Base-by-base conservation (phyloP, 1,140 invertebrate genomes). In the Doryteuthis pealeii region DNA sequence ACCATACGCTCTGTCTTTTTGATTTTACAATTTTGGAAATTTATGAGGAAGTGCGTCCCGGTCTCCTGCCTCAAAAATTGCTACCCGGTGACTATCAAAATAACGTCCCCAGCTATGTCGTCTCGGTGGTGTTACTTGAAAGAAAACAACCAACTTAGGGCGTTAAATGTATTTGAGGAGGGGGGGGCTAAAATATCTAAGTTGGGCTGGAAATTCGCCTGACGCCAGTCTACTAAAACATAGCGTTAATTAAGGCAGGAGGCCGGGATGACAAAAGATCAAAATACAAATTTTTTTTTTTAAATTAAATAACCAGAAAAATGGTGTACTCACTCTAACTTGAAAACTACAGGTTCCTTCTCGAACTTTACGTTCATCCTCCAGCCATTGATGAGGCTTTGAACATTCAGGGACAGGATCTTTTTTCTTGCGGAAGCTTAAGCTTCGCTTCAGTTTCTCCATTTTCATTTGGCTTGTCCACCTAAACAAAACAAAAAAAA, bases 301-400 rank as follows among this genome's bases (percentile, higher is more conserved):
- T 30, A 18, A 15, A 12, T 68, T 14, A 14, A 68, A 14, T 15
- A 12, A 68, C 14, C 14, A 30, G 8, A 33, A 70, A 30, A 26
- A n/a, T 22, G 35, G 6, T n/a, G 43, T 1, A 6, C 26, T 40
- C 87, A 94, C 93, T 89, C 99, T 97, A 77, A 99, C 98, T 81
- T 94, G 92, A 90, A 99, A 99, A 83, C 92, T 94, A 90, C 98
- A 99, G 32, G 95, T 98, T 81, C 96, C 97, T 26, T 94, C 93
- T 54, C 97, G 90, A 2, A 99, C 98, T 69, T 96, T 95, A 65
- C 93, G 92, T 87, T 99, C 98, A 88, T 99, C 98, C n/a, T 95
- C 93, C 83, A 98, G 96, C 96, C 97, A 99, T 79, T 96, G 95
- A 87, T 98, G 96, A 15, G 96, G 96, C 87, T 98, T 97, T 74